Base-by-base conservation (phyloP, 2,113 vertebrate genomes). In the Trematomus loennbergii region DNA sequence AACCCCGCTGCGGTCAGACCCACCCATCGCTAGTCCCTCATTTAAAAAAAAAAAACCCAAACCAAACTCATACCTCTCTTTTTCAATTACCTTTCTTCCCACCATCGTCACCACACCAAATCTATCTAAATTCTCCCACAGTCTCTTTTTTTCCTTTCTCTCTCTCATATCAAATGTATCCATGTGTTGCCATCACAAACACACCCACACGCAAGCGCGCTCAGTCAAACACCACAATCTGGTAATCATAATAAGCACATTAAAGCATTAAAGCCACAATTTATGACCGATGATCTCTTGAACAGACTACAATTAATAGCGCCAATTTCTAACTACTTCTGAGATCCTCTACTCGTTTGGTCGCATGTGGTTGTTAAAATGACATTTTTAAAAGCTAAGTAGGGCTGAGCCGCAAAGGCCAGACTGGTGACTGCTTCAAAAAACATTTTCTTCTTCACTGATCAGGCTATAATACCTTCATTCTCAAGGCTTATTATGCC, bases 11-110 rank as follows among this genome's bases (percentile, higher is more conserved):
- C 22, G 92, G 92, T 89, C 46, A 59, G 89, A 88, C 84, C 87
- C 91, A 79, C 92, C 91, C 92, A 91, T 89, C 89, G 88, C 84
- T 10, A 84, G 69, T 86, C 90, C 87, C 85, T 93, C 87, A 91
- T 90, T 92, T 90, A 79, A 87, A 90, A 92, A 91, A 81, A 36
- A 36, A 36, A 36, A 29, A 29, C 85, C 87, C 82, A 87, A 93
- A 93, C 36, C 91, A 89, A 91, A 93, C 86, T 78, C 84, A 68
- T 76, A 88, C 81, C 72, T 84, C 90, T 88, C 88, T 86, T 89
- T 92, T 92, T 91, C 88, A 93, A 92, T 92, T 90, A 91, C 86
- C 92, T 91, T 90, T 89, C 79, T 91, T 89, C 87, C 90, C 88
- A 87, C 85, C 83, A 78, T 79, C 86, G 62, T 74, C 79, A 79